Base-by-base conservation (phyloP, 2,888 invertebrate genomes). In the Aphodius sticticus region DNA sequence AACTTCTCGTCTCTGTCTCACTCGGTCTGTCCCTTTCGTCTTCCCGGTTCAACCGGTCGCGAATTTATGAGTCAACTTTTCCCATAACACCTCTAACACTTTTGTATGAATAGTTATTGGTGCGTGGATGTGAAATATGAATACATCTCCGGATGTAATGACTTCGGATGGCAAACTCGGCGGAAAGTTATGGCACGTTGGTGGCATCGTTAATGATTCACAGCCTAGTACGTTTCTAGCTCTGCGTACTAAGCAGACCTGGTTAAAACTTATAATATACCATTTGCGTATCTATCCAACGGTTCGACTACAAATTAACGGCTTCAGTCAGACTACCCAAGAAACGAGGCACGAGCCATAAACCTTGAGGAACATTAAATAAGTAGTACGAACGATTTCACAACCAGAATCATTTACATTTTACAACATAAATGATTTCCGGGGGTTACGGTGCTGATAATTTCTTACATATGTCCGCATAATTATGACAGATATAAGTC, bases 1-100 rank as follows among this genome's bases (percentile, higher is more conserved):
- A 37, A 74, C 36, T 74, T 79, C 77, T 76, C 76, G 15, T 76
- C 78, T 77, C 77, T 76, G 75, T 53, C 53, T 53, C 6, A 53
- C 53, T 53, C 53, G 12, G 53, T 53, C 7, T 12, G 53, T 53
- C 53, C 53, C 53, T 7, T 53, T 53, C 12, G 53, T 53, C 53
- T 53, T 53, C 53, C 53, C 53, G 53, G 53, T 77, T 69, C 38
- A 75, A 79, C 77, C 77, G 77, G 79, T 79, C 69, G 69, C 74
- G 77, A 77, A 79, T 79, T 79, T 79, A 79, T 79, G 75, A 77
- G 69, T 69, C 37, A 79, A 79, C 77, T 79, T 79, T 79, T 79
- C 74, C 74, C 74, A 74, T 74, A 74, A 74, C 74, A 74, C 74
- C 74, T 74, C 74, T 74, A 74, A 37, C 36, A 74, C 74, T 74